Evolutionary conservation across 1,140 invertebrate genomes (phyloP).

Genomic region (Drosophila eugracilis): DNA sequence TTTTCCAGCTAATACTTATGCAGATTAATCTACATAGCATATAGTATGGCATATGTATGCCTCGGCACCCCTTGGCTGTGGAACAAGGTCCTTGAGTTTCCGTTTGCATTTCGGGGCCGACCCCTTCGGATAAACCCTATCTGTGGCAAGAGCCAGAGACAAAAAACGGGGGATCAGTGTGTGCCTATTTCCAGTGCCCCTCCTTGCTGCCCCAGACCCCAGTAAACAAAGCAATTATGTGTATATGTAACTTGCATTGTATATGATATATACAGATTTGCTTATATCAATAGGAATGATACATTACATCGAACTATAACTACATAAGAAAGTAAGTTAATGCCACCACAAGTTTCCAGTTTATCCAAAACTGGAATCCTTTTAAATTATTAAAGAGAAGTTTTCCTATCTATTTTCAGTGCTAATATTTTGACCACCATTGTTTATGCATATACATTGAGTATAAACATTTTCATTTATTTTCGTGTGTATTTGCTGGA

Average conservation of each 20-base stretch:
- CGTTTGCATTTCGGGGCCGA: slow-evolving; percentile 42
- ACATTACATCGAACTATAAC: too few species aligned
- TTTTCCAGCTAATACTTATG: slow-evolving; percentile 42
- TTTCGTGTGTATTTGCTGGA: slow-evolving; percentile 9
- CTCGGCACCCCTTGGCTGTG: slow-evolving; percentile 36
- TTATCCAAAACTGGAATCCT: too few species aligned
- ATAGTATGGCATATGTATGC: slow-evolving; percentile 11
- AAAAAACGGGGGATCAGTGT: slow-evolving; percentile 34
- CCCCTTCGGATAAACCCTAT: slow-evolving; percentile 29
- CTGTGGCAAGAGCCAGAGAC: slow-evolving; percentile 21
- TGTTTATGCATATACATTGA: slow-evolving; percentile 9
- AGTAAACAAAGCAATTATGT: slow-evolving; percentile 52
- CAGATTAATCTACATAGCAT: slow-evolving; percentile 36
- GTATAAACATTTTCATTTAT: slow-evolving; percentile 27
- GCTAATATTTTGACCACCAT: neutral
- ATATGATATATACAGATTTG: slow-evolving; percentile 5
- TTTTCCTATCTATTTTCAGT: neutral
- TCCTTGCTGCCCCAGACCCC: slow-evolving; percentile 1
- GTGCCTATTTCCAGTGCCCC: slow-evolving; percentile 32
- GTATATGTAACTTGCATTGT: slow-evolving; percentile 18
- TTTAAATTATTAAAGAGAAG: too few species aligned
- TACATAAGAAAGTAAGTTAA: too few species aligned
- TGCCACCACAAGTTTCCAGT: too few species aligned
- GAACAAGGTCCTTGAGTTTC: slow-evolving; percentile 47
- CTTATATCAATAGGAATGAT: too few species aligned